A percentile compares a stretch with the other conserved stretches of the same genome.
Conservation (phyloP, 2,888 invertebrate species). For the Xanthorhoe spadicearia region DNA sequence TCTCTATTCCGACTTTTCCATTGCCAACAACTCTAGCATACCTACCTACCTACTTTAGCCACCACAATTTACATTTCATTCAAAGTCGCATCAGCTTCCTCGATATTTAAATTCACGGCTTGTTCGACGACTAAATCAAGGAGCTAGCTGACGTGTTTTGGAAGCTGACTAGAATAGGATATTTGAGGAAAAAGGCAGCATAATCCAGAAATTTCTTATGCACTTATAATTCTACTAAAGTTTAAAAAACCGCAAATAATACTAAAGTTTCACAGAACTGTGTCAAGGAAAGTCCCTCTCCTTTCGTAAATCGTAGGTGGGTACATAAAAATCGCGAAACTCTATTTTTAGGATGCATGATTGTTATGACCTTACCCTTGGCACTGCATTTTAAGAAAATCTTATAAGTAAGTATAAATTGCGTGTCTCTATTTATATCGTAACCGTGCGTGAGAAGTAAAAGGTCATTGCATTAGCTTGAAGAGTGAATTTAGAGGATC, state of each 20-base stretch:
- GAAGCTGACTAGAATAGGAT: conserved; percentile 12
- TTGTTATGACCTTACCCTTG: too few relatives aligned
- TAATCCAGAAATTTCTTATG: too few relatives aligned
- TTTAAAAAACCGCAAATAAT: not conserved
- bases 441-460: too few relatives aligned
- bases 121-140: conserved; percentile 34
- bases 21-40: not conserved
- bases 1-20: not conserved
- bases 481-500: too few relatives aligned
- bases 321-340: too few relatives aligned
- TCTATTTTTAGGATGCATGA: too few relatives aligned
- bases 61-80: conserved; percentile 24
- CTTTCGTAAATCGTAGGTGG: too few relatives aligned
- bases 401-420: too few relatives aligned
- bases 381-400: too few relatives aligned
- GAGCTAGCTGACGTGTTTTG: conserved; percentile 20
- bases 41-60: not conserved
- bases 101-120: conserved; percentile 35
- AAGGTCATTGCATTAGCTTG: too few relatives aligned
- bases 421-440: too few relatives aligned
- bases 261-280: not conserved
- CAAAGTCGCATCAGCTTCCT: conserved; percentile 23
- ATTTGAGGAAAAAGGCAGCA: conserved; percentile 15
- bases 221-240: not conserved
- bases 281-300: not conserved